A percentile compares a stretch with the other conserved stretches of the same genome.
These are phyloP conservation scores for Metacarcinus magister DNA, from an alignment of 2,888 invertebrate genomes.

Conservation along the genomic window DNA sequence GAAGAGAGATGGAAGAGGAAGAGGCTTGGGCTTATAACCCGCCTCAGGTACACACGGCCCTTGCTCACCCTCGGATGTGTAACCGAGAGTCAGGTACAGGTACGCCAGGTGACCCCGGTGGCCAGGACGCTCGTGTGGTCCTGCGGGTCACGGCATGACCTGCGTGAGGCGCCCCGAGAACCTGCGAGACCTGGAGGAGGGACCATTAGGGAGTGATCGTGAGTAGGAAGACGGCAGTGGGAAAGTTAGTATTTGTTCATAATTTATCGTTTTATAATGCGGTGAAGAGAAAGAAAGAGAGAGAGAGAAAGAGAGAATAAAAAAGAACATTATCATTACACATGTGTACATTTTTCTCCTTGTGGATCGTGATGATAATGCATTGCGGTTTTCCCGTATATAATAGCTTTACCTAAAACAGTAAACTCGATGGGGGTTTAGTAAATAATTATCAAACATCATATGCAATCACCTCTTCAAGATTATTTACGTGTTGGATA, in stretches of 20 bases:
- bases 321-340: too few relatives aligned
- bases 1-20: neutral
- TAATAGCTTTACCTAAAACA: neutral
- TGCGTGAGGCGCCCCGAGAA: neutral
- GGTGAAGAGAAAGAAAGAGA: neutral
- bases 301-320: too few relatives aligned
- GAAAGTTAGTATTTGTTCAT: neutral
- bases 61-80: slow-evolving; percentile 42
- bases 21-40: neutral
- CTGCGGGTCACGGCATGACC: slow-evolving; percentile 49
- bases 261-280: neutral
- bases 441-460: neutral
- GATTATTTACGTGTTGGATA: neutral
- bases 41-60: slow-evolving; percentile 26
- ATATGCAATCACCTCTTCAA: neutral
- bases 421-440: neutral
- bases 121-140: slow-evolving; percentile 51
- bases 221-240: neutral
- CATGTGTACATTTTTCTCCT: slow-evolving; percentile 11
- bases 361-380: slow-evolving; percentile 29
- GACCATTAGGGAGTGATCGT: slow-evolving; percentile 37
- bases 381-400: neutral
- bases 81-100: slow-evolving; percentile 43
- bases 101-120: slow-evolving; percentile 49
- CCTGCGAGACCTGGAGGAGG: slow-evolving; percentile 32